Base-by-base conservation (phyloP, 2,888 invertebrate genomes). In the Phania funesta region DNA sequence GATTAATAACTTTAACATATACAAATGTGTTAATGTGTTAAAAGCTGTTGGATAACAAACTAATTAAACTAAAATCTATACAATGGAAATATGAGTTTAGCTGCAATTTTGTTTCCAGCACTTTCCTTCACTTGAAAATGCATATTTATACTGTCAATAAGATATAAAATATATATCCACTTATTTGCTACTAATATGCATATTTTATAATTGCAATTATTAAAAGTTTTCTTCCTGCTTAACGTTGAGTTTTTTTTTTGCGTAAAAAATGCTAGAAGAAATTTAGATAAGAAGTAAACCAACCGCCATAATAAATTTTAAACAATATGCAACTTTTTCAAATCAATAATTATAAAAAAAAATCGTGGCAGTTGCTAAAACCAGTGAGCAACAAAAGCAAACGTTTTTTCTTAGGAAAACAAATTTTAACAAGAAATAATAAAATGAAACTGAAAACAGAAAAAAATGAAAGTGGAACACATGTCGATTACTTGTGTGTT, bases 381-480 rank as follows among this genome's bases (percentile, higher is more conserved):
- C 32, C 67, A 48, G 1, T 32, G n/a, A 54, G 38, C 9, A 52
- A 26, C 13, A 41, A n/a, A n/a, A n/a, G 16, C 52, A 5, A 32
- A 11, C 16, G n/a, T 13, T 18, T 29, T 29, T 16, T 46, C 29
- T 13, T 29, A 26, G 3, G 4, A 68, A 41, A 35, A 64, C 73
- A 64, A 56, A 65, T 8, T 50, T 44, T 11, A 60, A 65, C 20
- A 64, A 76, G 65, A 75, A 56, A 70, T 64, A 56, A 70, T 64
- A 38, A 82, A 74, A 32, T 29, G 56, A 32, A n/a, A 75, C 48
- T 64, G 29, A 70, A 35, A 16, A 6, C n/a, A 50, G 44, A 52
- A 73, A 60, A 62, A 82, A 82, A 82, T 82, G 78, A 82, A 82
- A 82, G 82, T 82, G 82, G 82, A 82, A 82, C 78, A 82, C 82